These are phyloP conservation scores for Orthosia cruda DNA, from an alignment of 2,888 invertebrate species.

Conservation along the genomic window DNA sequence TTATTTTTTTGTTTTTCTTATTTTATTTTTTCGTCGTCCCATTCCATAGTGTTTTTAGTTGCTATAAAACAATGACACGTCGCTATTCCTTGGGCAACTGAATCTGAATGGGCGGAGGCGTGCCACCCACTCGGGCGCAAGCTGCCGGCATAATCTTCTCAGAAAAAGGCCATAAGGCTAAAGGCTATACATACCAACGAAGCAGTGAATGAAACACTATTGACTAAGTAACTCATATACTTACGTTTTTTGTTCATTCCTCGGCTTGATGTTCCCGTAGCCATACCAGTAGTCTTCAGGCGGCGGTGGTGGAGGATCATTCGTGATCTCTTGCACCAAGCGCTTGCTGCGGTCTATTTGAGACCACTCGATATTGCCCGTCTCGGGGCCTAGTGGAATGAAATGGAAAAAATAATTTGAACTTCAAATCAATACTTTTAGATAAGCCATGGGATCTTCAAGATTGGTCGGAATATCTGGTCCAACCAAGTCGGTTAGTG, in stretches of 20 bases:
- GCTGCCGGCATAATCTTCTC: no score
- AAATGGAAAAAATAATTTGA: neutral
- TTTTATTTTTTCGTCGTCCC: no score
- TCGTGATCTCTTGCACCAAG: conserved; percentile 85
- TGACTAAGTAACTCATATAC: neutral
- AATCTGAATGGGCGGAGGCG: no score
- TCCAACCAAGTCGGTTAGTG: no score
- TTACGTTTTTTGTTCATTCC: conserved; percentile 43
- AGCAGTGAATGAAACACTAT: no score
- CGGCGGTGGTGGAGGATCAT: conserved; percentile 68
- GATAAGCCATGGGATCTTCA: neutral
- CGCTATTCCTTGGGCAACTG: no score
- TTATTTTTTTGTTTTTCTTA: no score
- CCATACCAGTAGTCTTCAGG: conserved; percentile 84
- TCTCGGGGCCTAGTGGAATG: conserved; percentile 67
- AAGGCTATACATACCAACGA: no score
- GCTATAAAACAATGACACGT: no score
- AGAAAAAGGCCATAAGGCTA: no score
- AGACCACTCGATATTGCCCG: conserved; percentile 86
- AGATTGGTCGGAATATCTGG: neutral
- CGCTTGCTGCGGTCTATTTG: conserved; percentile 76
- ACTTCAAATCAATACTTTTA: neutral
- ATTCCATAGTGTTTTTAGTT: no score
- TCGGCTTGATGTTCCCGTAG: conserved; percentile 68
- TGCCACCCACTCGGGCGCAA: no score